Evolutionary conservation across 2,888 invertebrate species (phyloP).

Genomic region (Buathra laborator): DNA sequence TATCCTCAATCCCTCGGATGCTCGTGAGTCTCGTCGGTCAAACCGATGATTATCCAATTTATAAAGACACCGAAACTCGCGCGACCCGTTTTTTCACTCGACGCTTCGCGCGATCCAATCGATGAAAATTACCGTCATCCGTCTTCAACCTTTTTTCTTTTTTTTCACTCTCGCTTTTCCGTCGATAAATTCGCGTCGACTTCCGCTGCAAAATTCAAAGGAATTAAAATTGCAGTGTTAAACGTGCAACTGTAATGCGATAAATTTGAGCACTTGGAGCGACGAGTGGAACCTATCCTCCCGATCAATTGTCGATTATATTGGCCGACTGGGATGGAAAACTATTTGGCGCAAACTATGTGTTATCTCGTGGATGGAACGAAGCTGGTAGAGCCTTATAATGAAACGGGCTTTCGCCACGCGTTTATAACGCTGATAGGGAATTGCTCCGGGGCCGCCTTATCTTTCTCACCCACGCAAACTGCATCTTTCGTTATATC

Average conservation of each 20-base stretch:
- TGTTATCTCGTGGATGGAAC: constrained; percentile 27
- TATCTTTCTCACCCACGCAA: constrained; percentile 63
- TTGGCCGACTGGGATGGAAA: not conserved
- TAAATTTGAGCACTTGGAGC: constrained; percentile 64
- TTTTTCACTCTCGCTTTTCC: constrained; percentile 29
- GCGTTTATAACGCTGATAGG: constrained; percentile 46
- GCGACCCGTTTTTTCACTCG: constrained; percentile 30
- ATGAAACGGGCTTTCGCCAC: constrained; percentile 59
- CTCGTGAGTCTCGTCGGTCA: not conserved
- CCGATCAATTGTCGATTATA: not conserved
- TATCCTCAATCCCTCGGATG: not conserved
- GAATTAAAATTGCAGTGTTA: constrained; percentile 41
- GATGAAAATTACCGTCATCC: constrained; percentile 3
- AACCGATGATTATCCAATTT: constrained; percentile 6
- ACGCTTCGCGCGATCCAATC: constrained; percentile 21
- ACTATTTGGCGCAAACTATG: constrained; percentile 18
- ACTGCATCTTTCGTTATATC: constrained; percentile 57
- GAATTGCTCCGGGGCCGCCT: constrained; percentile 24
- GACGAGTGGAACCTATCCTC: not conserved
- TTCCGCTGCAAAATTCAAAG: constrained; percentile 62
- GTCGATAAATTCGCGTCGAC: constrained; percentile 7
- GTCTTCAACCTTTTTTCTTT: not conserved
- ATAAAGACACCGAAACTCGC: constrained; percentile 1
- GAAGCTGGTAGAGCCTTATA: constrained; percentile 30
- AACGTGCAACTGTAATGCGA: not conserved